Evolutionary conservation across 2,113 vertebrate species (phyloP), one percentile per base, ranked within the genome.

Genomic region (Muntiacus muntjak): DNA sequence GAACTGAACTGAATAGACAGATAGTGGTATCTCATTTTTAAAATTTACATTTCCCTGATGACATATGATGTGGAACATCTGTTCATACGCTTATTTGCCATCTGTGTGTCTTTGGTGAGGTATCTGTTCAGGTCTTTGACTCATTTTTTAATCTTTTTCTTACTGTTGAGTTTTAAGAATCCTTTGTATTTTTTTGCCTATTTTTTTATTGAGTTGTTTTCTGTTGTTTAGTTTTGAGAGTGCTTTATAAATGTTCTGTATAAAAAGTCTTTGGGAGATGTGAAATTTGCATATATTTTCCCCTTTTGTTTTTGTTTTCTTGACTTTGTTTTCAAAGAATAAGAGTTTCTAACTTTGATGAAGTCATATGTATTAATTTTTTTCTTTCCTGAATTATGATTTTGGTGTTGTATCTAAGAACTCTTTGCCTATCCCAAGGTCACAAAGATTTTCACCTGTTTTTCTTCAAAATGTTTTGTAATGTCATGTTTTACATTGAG

Each of bases 141-240:
- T 21, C 64, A 90, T 60, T 85, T 81, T 71, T 84, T 21, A 84
- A 52, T 40, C 60, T 9, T 43, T 55, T 13, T 43, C 30, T 95
- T 40, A 19, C 30, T 50, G 40, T 36, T 60, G 45, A 7, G 3
- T 81, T 81, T 91, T 91, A 91, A 62, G 55, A 81, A 12, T 50
- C 50, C 30, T 78, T 60, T 47, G 54, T 82, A 11, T 83, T 16
- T 30, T 82, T 83, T 92, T 54, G 16, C 57, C n/a, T 28, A 40
- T 3, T 54, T 92, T 64, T 95, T 62, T 74, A 92, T 78, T 88
- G 58, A 16, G 16, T 54, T 82, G 3, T 67, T 76, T 96, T 43
- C 45, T 97, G 30, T 92, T 43, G 7, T 58, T 97, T 52, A 83
- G 15, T 60, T 95, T 94, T 95, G 78, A 36, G n/a, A 95, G 26